Evolutionary conservation across 53 echinoderm and acorn worm genomes (phyloP).

Genomic region (Astropecten irregularis): DNA sequence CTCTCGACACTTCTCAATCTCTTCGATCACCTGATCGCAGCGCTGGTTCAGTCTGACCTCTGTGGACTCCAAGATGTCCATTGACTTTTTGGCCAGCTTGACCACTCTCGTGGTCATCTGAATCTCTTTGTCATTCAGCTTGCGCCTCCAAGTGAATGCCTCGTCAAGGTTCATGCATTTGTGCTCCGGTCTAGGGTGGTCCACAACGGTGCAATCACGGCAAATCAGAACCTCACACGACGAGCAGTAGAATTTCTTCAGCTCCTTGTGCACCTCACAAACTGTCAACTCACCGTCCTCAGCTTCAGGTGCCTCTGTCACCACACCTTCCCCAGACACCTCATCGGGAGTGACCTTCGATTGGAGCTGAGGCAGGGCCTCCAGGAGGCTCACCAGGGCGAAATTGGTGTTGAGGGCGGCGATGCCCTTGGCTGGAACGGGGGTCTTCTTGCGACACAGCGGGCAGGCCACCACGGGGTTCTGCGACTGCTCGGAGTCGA

Average conservation of each 20-base stretch:
- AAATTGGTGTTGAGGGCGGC: conserved; percentile 32
- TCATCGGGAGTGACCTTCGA: neutral
- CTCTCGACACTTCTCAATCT: conserved; percentile 19
- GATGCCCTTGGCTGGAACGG: neutral
- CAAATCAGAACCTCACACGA: conserved; percentile 50
- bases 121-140: conserved; percentile 24
- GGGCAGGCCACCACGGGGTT: conserved; percentile 22
- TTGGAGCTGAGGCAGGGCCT: neutral
- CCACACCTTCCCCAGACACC: neutral
- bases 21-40: conserved; percentile 36
- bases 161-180: conserved; percentile 51
- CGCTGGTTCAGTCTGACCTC: conserved; percentile 23
- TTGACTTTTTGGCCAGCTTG: neutral
- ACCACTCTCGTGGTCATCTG: conserved; percentile 6
- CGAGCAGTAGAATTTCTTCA: conserved; percentile 36
- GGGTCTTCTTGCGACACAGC: conserved; percentile 31
- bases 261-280: conserved; percentile 42
- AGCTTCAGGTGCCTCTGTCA: neutral
- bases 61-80: neutral
- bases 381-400: conserved; percentile 32
- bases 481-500: neutral
- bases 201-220: conserved; percentile 59
- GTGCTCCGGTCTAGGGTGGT: conserved; percentile 58
- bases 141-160: conserved; percentile 40
- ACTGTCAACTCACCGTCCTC: conserved; percentile 19